These are phyloP conservation scores for Hemiprocne comata DNA, from an alignment of 2,113 vertebrate genomes.

Conservation along the genomic window DNA sequence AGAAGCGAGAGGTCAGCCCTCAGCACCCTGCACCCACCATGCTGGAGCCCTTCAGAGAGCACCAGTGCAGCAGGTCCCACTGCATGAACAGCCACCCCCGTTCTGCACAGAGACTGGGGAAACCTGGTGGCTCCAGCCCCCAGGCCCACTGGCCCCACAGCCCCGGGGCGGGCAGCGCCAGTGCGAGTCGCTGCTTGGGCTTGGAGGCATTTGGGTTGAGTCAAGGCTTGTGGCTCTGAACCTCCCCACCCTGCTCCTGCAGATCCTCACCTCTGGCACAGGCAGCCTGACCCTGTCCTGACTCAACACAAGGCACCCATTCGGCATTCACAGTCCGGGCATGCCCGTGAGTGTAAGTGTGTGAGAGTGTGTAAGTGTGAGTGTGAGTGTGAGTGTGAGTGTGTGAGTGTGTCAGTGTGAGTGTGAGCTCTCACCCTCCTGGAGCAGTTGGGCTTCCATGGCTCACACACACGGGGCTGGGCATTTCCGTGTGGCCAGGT, in stretches of 20 bases:
- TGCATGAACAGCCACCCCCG: neutral
- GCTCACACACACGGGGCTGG: neutral
- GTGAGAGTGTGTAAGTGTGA: neutral
- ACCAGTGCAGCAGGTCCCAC: neutral
- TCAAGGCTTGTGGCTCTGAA: neutral
- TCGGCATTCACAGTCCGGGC: fast-evolving
- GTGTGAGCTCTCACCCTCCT: fast-evolving
- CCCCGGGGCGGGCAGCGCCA: fast-evolving
- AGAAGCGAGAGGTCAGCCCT: neutral
- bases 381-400: neutral
- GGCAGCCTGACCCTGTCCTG: neutral
- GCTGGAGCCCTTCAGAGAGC: neutral
- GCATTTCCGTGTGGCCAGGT: neutral
- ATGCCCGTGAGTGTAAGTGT: no score
- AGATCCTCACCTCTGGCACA: fast-evolving
- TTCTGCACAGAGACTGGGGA: neutral
- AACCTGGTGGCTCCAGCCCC: fast-evolving
- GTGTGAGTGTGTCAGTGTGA: neutral
- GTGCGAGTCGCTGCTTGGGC: neutral
- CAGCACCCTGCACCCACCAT: fast-evolving
- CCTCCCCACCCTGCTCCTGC: neutral
- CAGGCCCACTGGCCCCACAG: neutral
- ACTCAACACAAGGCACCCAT: fast-evolving
- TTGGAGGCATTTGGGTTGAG: neutral
- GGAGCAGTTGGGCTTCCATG: fast-evolving